Base-by-base conservation (phyloP, 2,888 invertebrate species). In the Dynastes grantii region DNA sequence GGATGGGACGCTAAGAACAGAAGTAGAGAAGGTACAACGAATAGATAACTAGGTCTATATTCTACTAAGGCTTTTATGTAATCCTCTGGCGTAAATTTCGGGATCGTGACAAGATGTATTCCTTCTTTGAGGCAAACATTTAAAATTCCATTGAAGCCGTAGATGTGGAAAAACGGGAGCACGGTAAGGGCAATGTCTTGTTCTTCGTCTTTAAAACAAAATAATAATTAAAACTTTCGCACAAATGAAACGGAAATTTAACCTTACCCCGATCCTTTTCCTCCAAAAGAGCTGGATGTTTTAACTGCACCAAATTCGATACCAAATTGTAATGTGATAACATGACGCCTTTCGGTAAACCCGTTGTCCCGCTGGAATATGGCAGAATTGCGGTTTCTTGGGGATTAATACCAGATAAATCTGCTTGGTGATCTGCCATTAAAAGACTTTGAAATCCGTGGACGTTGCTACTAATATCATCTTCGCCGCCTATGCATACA, bases 161-260 rank as follows among this genome's bases (percentile, higher is more conserved):
- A 95, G 80, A 95, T 95, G 87, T 95, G 95, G 89, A 94, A 95
- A 88, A 94, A 94, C 2, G 95, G 96, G 8, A 96, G 90, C 0
- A 94, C 92, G 0, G 92, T 92, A 22, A 94, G 87, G 2, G 91
- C 87, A 2, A 90, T 90, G 76, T 93, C 79, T 76, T 81, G 81
- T n/a, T 78, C 70, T 71, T 80, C 79, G 37, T 61, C 81, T 82
- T 68, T 61, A 45, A 73, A 45, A 22, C 4, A 3, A 4, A 6
- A 27, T 40, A 78, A 78, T 40, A 79, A 78, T 61, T 8, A 58
- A 71, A 71, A 55, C 16, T 27, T 16, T 51, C 37, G n/a, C n/a
- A 5, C 9, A 37, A 49, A 11, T 0, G 45, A 68, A 29, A 1
- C 22, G 53, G 4, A 2, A 55, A 68, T 67, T 45, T 16, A 45